phyloP scores from a whole-genome alignment of 2,797 vertebrate species.

The Mus caroli region DNA sequence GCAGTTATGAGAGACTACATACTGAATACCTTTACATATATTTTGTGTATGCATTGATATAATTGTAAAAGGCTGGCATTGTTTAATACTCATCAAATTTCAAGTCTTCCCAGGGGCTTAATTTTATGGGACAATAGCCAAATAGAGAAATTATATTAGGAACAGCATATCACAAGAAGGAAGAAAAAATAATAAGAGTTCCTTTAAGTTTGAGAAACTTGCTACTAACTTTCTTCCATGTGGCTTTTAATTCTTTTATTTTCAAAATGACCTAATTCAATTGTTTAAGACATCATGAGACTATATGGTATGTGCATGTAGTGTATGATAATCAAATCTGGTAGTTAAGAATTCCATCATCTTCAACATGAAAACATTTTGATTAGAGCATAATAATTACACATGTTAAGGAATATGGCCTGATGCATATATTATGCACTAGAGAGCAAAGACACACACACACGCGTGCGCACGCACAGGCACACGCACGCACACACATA shows the following conservation, averaged over 20 bases:
- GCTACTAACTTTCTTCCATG: not conserved
- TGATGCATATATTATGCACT: not conserved
- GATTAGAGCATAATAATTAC: not conserved
- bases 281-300: not conserved
- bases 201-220: constrained; percentile 39
- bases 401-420: not conserved
- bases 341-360: not conserved
- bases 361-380: not conserved
- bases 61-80: constrained; percentile 3
- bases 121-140: constrained; percentile 43
- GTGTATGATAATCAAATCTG: not conserved
- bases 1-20: constrained; percentile 26
- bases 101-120: constrained; percentile 17
- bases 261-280: not conserved
- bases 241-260: not conserved
- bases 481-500: not conserved
- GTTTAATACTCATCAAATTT: constrained; percentile 37
- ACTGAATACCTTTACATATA: not conserved
- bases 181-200: constrained; percentile 5
- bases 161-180: not conserved
- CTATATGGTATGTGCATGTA: not conserved
- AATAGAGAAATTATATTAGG: constrained; percentile 9
- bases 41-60: not conserved
- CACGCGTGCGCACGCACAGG: too few relatives aligned
- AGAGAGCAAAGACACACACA: too few relatives aligned